Conservation (phyloP, 2,888 invertebrate genomes). For the Pinctada fucata region DNA sequence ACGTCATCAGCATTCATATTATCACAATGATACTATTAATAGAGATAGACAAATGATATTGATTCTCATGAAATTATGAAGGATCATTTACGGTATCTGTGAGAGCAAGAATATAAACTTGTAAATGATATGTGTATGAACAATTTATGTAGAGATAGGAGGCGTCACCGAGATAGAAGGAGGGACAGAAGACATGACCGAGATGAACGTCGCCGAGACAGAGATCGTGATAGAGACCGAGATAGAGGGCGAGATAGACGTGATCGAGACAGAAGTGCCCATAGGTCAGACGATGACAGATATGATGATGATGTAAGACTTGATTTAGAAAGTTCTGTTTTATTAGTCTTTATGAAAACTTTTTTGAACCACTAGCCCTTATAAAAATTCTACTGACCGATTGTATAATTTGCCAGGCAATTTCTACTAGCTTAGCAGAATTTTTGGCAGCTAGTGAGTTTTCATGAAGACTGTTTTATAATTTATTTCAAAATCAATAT, state of each 20-base stretch:
- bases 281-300: conserved; percentile 43
- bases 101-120: too few relatives aligned
- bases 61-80: too few relatives aligned
- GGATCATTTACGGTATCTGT: too few relatives aligned
- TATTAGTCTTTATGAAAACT: background rate
- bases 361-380: too few relatives aligned
- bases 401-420: too few relatives aligned
- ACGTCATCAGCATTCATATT: too few relatives aligned
- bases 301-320: conserved; percentile 39
- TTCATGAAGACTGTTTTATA: background rate
- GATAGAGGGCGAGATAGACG: conserved; percentile 46
- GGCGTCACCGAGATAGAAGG: conserved; percentile 45
- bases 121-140: too few relatives aligned
- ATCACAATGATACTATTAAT: too few relatives aligned
- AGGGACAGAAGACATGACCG: conserved; percentile 42
- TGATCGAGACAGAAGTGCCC: conserved; percentile 37
- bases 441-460: background rate
- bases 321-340: background rate
- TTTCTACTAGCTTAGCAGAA: background rate
- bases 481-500: background rate
- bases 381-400: too few relatives aligned
- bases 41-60: too few relatives aligned
- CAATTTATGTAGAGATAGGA: conserved; percentile 29
- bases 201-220: conserved; percentile 42
- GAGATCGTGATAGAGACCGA: conserved; percentile 43